phyloP scores from a whole-genome alignment of 2,888 invertebrate genomes.

The Phaonia tiefii region DNA sequence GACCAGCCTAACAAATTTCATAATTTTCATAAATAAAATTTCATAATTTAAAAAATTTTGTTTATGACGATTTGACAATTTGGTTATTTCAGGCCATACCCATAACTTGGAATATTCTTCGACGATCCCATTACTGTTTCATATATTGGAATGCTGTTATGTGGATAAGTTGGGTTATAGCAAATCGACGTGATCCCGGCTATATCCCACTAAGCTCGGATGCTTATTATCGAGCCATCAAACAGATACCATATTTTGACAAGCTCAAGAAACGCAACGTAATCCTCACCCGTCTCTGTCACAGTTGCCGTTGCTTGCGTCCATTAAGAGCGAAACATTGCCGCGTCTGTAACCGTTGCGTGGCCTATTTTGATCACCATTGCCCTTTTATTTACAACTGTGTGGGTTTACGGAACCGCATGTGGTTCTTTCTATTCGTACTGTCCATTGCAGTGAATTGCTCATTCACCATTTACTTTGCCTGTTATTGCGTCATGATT shows the following conservation, averaged over 20 bases:
- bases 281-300: constrained; percentile 91
- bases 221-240: constrained; percentile 93
- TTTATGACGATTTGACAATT: neutral
- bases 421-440: constrained; percentile 96
- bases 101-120: constrained; percentile 92
- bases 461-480: constrained; percentile 92
- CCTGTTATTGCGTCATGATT: constrained; percentile 90
- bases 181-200: constrained; percentile 93
- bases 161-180: constrained; percentile 96
- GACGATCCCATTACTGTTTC: constrained; percentile 93
- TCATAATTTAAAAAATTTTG: neutral
- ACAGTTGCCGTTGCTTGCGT: constrained; percentile 93
- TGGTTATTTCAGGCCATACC: constrained; percentile 88
- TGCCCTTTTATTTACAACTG: constrained; percentile 98
- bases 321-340: constrained; percentile 95
- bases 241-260: constrained; percentile 95
- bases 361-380: constrained; percentile 95
- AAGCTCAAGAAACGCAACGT: constrained; percentile 94
- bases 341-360: constrained; percentile 93
- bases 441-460: constrained; percentile 93
- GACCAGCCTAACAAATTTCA: too few species aligned
- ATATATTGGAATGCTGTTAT: constrained; percentile 94
- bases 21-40: neutral
- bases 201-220: constrained; percentile 94
- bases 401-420: constrained; percentile 93